phyloP scores from a whole-genome alignment of 2,888 invertebrate species.

The Galerucella pusilla region DNA sequence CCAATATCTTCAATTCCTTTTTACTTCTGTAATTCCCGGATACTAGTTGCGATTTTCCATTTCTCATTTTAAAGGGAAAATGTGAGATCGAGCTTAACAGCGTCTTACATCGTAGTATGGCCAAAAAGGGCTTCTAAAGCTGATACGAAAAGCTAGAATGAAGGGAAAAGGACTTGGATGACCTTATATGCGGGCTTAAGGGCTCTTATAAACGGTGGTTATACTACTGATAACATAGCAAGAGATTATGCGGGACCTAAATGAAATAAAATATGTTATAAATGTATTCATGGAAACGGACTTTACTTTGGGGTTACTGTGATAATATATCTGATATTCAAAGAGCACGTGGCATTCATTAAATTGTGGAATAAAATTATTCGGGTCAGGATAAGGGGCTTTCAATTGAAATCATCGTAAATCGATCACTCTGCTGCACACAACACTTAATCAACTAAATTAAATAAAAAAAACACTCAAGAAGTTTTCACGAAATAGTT shows the following conservation, averaged over 20 bases:
- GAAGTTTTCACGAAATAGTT: background rate
- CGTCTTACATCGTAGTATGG: conserved; percentile 51
- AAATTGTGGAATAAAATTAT: too few species aligned
- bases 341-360: too few species aligned
- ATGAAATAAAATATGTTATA: conserved; percentile 28
- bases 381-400: too few species aligned
- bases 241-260: conserved; percentile 25
- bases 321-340: too few species aligned
- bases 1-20: conserved; percentile 47
- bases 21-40: conserved; percentile 48
- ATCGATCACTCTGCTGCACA: too few species aligned
- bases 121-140: conserved; percentile 49
- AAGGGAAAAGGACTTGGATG: conserved; percentile 12
- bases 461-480: too few species aligned
- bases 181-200: conserved; percentile 30
- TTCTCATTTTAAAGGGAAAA: conserved; percentile 51
- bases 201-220: conserved; percentile 25
- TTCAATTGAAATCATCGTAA: too few species aligned
- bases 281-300: background rate
- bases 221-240: conserved; percentile 19
- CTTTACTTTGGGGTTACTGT: background rate
- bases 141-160: conserved; percentile 14
- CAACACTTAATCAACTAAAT: too few species aligned
- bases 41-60: conserved; percentile 49
- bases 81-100: conserved; percentile 57